Evolutionary conservation across 2,888 invertebrate genomes (phyloP), one percentile per base, ranked within the genome.

Genomic region (Pycnomerus fuliginosus): DNA sequence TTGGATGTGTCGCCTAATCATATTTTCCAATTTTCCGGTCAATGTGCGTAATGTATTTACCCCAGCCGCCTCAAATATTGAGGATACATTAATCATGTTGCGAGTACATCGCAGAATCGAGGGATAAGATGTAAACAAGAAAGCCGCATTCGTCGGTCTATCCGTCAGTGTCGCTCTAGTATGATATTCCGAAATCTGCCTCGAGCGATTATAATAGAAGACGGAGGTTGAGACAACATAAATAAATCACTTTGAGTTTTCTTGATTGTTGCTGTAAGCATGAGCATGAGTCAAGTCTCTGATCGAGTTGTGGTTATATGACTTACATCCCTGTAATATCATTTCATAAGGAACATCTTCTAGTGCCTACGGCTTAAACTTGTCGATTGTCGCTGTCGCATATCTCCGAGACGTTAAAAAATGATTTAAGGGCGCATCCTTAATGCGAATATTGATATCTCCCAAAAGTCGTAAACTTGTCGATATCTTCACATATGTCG

Each of bases 91-190:
- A 46, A 52, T 52, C 52, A 52, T 34, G 16, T 17, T 15, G 5
- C 16, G 38, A 33, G 41, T 44, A 52, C 40, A 48, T 41, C 25
- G 25, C 10, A 36, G 24, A 38, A 44, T 34, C 37, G 17, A 28
- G 28, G 48, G 34, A 32, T 37, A 45, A 49, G 45, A 48, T 41
- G 48, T 55, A 53, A 52, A 54, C 48, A 54, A 35, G 27, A 17
- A 27, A 28, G 14, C 52, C 50, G 52, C 48, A 54, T 56, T 56
- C 51, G 51, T 49, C 32, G 54, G 55, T 53, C 56, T 35, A 58
- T 58, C 54, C 51, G 57, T 58, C 58, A 58, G 50, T 52, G 60
- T 60, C 55, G 44, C 40, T 43, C 35, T 10, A n/a, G 50, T 31
- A 48, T 53, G 54, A 56, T 54, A 54, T 57, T 56, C 56, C 49